Conservation (phyloP, 2,888 invertebrate species). For the Synanthedon vespiformis region DNA sequence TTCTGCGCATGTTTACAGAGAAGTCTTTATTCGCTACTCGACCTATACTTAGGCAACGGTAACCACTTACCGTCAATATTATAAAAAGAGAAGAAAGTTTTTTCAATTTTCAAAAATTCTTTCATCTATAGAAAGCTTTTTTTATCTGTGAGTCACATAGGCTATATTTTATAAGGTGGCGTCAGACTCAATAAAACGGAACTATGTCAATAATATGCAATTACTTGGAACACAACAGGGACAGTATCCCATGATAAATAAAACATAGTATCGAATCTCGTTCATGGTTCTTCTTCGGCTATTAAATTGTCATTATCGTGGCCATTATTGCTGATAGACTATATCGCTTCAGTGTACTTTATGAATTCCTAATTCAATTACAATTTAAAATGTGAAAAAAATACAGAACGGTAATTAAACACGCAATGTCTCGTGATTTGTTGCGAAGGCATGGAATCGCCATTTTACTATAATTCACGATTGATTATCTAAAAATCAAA, state of each 20-base stretch:
- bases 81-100: no score
- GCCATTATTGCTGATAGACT: not conserved
- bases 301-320: not conserved
- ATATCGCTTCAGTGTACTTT: not conserved
- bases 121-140: no score
- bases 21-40: no score
- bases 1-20: no score
- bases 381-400: not conserved
- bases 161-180: no score
- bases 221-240: not conserved
- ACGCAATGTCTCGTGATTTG: not conserved
- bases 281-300: not conserved
- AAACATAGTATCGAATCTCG: not conserved
- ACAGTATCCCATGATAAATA: not conserved
- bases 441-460: not conserved
- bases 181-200: not conserved
- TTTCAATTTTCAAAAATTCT: no score
- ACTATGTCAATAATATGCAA: not conserved
- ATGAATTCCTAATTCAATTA: conserved; percentile 1
- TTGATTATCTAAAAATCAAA: no score
- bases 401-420: not conserved
- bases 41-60: no score
- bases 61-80: no score
- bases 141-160: no score
- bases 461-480: no score